Evolutionary conservation across 1,140 invertebrate species (phyloP), one percentile per base, ranked within the genome.

Genomic region (Dysdera silvatica): DNA sequence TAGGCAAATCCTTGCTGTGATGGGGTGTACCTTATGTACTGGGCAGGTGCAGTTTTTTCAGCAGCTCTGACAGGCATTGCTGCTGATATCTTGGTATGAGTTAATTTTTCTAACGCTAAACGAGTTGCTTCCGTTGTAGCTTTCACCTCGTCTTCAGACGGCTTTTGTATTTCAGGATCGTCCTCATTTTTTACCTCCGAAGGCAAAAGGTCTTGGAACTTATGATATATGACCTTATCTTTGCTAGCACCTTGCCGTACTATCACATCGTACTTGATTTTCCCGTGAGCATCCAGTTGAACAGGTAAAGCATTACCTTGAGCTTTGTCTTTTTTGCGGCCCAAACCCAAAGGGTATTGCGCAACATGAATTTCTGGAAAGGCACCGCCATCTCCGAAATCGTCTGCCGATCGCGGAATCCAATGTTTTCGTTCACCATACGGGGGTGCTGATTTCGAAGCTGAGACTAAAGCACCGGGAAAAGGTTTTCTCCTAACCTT

Each of bases 311-410:
- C 90, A 80, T 96, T 96, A 14, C 88, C 89, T 8, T 83, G 59
- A 32, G 73, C 77, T 63, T 69, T 71, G 41, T 82, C 84, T 26
- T 64, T 60, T 68, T 82, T 80, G 0, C 67, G 67, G 28, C 88
- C 87, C 82, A 96, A 89, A 65, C 86, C 86, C 29, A 99, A 76
- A 0, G 97, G 97, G 79, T 94, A 96, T 72, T 99, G 97, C 0
- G 94, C 94, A 14, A 98, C 87, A 74, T 88, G 89, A 60, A 99
- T 95, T 79, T 99, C 97, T 1, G 97, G 96, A 78, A 95, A 99
- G 0, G 97, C 92, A 12, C 97, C 97, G 7, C 97, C 97, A 86
- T 99, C 95, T 70, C 84, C 84, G 82, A 84, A 91, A 78, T 91
- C 89, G 81, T 83, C 67, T 32, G 67, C 41, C 55, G 58, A 83